A percentile compares a stretch with the other conserved stretches of the same genome.
Evolutionary conservation across 2,888 invertebrate species (phyloP).

Genomic region (Ichneumoninae sp.): DNA sequence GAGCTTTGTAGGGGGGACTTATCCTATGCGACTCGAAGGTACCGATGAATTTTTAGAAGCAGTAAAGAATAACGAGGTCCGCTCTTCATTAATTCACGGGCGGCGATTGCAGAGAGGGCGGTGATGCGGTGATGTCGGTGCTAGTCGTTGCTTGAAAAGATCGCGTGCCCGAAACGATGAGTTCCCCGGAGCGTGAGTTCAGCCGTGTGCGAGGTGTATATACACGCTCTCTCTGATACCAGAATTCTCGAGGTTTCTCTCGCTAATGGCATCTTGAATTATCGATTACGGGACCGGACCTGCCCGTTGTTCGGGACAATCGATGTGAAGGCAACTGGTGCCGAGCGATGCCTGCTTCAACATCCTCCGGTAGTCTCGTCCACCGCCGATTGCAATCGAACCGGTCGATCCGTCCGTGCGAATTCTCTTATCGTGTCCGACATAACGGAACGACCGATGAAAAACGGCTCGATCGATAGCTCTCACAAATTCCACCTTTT

Average conservation of each 20-base stretch:
- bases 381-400: slow-evolving; percentile 23
- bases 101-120: slow-evolving; percentile 71
- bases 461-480: slow-evolving; percentile 41
- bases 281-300: slow-evolving; percentile 68
- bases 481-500: slow-evolving; percentile 27
- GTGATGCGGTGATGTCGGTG: slow-evolving; percentile 67
- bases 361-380: neutral
- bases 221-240: neutral
- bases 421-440: slow-evolving; percentile 60
- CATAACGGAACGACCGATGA: slow-evolving; percentile 43
- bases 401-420: slow-evolving; percentile 29
- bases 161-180: slow-evolving; percentile 61
- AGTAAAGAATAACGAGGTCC: slow-evolving; percentile 61
- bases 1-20: neutral
- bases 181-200: slow-evolving; percentile 43
- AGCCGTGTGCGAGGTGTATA: slow-evolving; percentile 21
- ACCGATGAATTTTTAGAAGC: slow-evolving; percentile 54
- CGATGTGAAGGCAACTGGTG: slow-evolving; percentile 67
- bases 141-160: slow-evolving; percentile 61
- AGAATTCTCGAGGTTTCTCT: slow-evolving; percentile 53
- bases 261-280: slow-evolving; percentile 74
- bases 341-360: slow-evolving; percentile 41
- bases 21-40: neutral
- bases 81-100: slow-evolving; percentile 77
- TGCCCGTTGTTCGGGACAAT: slow-evolving; percentile 69